A percentile compares a stretch with the other conserved stretches of the same genome.
Evolutionary conservation across 2,888 invertebrate genomes (phyloP).

Genomic region (Luperina testacea): DNA sequence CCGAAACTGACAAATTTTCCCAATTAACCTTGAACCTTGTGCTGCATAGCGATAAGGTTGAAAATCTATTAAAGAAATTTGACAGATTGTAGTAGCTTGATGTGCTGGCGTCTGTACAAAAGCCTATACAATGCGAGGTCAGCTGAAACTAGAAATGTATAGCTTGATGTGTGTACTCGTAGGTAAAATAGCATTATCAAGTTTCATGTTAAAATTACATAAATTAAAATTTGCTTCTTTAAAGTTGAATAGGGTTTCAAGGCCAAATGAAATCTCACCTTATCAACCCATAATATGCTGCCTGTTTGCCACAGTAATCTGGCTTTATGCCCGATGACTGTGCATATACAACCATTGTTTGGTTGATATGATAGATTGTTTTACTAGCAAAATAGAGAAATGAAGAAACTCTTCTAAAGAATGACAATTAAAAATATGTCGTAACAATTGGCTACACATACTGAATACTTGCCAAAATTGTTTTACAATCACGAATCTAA

Average conservation of each 20-base stretch:
- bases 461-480: conserved; percentile 49
- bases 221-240: background rate
- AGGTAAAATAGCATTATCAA: background rate
- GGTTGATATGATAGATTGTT: background rate
- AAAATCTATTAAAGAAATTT: too few relatives aligned
- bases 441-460: conserved; percentile 48
- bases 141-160: too few relatives aligned
- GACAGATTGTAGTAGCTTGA: too few relatives aligned
- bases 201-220: background rate
- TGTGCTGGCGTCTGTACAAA: too few relatives aligned
- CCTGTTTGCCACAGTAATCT: background rate
- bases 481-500: conserved; percentile 19
- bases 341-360: background rate
- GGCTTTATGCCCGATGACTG: background rate
- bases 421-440: conserved; percentile 13
- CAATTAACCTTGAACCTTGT: too few relatives aligned
- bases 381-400: background rate
- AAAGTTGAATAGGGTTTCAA: background rate
- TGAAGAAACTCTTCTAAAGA: conserved; percentile 1
- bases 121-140: too few relatives aligned
- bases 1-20: too few relatives aligned
- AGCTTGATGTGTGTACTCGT: too few relatives aligned
- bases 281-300: background rate
- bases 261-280: background rate
- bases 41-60: too few relatives aligned